phyloP scores from a whole-genome alignment of 1,140 invertebrate genomes.

The Drosophila lacteicornis region DNA sequence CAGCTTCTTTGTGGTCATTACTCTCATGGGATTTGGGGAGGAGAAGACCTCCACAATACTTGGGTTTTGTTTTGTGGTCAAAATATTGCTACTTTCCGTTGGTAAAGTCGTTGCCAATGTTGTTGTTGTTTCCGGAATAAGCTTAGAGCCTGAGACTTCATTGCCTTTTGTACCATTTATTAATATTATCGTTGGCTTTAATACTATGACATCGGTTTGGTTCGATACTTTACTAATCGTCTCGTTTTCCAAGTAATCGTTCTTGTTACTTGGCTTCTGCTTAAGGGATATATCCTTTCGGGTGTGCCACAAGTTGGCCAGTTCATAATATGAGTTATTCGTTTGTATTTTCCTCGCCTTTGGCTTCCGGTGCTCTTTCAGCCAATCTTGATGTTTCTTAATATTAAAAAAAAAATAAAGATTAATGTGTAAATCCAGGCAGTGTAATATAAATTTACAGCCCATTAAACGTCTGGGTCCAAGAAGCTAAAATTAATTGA shows the following conservation, averaged over 20 bases:
- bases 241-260: slow-evolving; percentile 77
- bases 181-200: slow-evolving; percentile 44
- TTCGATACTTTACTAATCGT: slow-evolving; percentile 43
- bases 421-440: slow-evolving; percentile 8
- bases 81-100: neutral
- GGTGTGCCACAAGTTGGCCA: slow-evolving; percentile 69
- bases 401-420: neutral
- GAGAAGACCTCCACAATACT: neutral
- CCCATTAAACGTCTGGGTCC: neutral
- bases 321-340: slow-evolving; percentile 57
- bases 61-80: slow-evolving; percentile 9
- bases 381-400: slow-evolving; percentile 83
- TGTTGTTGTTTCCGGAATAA: slow-evolving; percentile 11
- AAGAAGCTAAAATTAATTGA: slow-evolving; percentile 8
- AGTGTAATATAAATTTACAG: neutral
- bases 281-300: slow-evolving; percentile 41
- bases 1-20: slow-evolving; percentile 47
- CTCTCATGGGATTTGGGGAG: slow-evolving; percentile 10
- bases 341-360: slow-evolving; percentile 40
- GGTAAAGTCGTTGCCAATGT: neutral
- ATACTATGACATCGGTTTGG: slow-evolving; percentile 34
- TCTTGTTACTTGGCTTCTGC: slow-evolving; percentile 59
- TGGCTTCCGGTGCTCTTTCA: slow-evolving; percentile 60
- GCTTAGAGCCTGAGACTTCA: neutral
- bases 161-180: slow-evolving; percentile 18